phyloP scores from a whole-genome alignment of 2,888 invertebrate species.

The Neoaliturus tenellus region DNA sequence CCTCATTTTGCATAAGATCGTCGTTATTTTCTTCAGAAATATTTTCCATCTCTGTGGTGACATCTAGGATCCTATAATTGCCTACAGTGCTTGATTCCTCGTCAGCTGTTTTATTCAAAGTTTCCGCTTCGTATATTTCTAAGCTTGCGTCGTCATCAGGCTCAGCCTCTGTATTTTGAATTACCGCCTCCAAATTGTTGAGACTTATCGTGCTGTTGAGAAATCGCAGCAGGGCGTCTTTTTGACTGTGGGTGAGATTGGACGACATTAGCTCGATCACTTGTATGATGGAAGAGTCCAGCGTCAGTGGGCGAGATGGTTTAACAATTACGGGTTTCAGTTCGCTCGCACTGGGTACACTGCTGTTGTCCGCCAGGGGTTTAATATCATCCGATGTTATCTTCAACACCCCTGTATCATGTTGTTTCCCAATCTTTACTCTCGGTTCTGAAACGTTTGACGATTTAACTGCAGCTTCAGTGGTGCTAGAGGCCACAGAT shows the following conservation, averaged over 20 bases:
- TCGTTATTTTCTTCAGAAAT: slow-evolving; percentile 1
- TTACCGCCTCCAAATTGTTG: slow-evolving; percentile 48
- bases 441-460: not conserved
- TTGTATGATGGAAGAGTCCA: slow-evolving; percentile 19
- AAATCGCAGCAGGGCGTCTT: slow-evolving; percentile 4
- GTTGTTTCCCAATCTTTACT: not conserved
- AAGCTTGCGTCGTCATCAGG: not conserved
- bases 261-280: slow-evolving; percentile 3
- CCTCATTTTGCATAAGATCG: slow-evolving; percentile 4
- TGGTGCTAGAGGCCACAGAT: not conserved
- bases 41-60: not conserved
- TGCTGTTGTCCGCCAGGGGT: not conserved
- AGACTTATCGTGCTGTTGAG: slow-evolving; percentile 46
- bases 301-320: not conserved
- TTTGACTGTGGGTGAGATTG: slow-evolving; percentile 39
- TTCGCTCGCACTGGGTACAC: not conserved
- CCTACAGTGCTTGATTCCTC: not conserved
- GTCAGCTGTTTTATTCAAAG: slow-evolving; percentile 19
- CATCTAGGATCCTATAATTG: too few relatives aligned
- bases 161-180: slow-evolving; percentile 54
- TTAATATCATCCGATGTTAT: slow-evolving; percentile 37
- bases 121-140: not conserved
- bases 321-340: not conserved
- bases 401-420: slow-evolving; percentile 34
- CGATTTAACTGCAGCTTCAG: not conserved